Conservation (phyloP, 37 sponge, comb jelly and placozoan species). For the Mnemiopsis leidyi region DNA sequence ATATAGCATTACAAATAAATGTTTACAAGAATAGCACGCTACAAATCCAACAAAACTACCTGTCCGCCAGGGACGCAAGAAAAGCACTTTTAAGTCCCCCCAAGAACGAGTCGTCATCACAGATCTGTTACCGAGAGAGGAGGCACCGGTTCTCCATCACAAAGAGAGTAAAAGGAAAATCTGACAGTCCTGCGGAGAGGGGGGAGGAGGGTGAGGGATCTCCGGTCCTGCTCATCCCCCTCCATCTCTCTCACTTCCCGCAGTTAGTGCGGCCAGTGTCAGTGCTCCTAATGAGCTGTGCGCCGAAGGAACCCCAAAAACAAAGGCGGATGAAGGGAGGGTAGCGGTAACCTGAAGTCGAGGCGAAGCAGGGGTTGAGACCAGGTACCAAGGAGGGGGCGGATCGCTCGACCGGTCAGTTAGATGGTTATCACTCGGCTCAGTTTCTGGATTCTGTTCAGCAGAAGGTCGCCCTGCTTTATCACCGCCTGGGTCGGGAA, state of each 20-base stretch:
- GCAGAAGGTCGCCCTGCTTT: conserved; percentile 94
- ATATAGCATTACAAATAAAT: background rate
- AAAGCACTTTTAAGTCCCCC: no score
- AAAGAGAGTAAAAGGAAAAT: background rate
- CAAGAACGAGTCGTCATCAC: no score
- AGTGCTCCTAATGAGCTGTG: background rate
- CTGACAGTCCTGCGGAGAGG: background rate
- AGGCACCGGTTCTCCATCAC: background rate
- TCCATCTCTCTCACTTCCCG: background rate
- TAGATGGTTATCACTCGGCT: conserved; percentile 89
- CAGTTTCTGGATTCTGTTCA: conserved; percentile 95
- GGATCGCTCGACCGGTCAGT: background rate
- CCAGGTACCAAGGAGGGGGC: background rate
- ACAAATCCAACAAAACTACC: background rate
- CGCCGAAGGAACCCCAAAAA: background rate
- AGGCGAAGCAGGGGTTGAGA: background rate
- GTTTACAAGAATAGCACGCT: background rate
- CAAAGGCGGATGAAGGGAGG: background rate
- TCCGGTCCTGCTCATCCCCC: no score
- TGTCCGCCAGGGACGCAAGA: background rate
- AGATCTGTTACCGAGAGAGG: no score
- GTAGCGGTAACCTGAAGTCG: background rate
- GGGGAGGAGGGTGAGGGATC: background rate
- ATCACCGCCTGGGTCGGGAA: conserved; percentile 76
- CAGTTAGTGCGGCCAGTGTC: background rate